These are phyloP conservation scores for Tillus elongatus DNA, from an alignment of 2,888 invertebrate species.

Conservation along the genomic window DNA sequence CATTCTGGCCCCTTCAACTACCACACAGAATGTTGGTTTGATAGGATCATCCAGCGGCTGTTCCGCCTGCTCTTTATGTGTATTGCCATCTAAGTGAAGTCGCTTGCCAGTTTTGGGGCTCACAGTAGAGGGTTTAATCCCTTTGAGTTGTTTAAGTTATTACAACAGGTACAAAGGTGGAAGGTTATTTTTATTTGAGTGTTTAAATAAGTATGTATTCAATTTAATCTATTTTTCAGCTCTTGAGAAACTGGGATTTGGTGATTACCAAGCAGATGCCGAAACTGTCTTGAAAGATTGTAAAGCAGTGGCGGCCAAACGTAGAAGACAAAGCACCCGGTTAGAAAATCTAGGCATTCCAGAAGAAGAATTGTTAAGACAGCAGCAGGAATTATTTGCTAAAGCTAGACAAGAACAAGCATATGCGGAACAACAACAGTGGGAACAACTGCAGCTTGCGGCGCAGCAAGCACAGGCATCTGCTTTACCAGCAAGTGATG, in stretches of 20 bases:
- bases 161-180: no score
- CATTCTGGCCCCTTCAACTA: no score
- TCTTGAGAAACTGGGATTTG: constrained; percentile 81
- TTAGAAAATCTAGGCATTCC: constrained; percentile 97
- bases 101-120: no score
- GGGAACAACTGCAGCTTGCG: constrained; percentile 72
- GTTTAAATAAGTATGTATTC: no score
- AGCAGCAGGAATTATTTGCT: constrained; percentile 96
- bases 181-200: no score
- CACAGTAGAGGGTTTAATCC: no score
- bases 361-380: constrained; percentile 90
- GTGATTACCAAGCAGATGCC: constrained; percentile 89
- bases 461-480: constrained; percentile 50
- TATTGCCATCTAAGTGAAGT: no score
- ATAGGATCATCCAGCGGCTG: no score
- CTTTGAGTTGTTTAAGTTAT: no score
- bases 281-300: constrained; percentile 91
- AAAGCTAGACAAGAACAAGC: constrained; percentile 91
- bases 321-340: constrained; percentile 87
- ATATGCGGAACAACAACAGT: constrained; percentile 85
- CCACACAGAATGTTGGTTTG: no score
- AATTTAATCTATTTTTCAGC: constrained; percentile 56
- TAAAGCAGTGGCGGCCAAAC: constrained; percentile 94
- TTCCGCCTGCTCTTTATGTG: no score
- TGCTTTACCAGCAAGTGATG: constrained; percentile 44